Base-by-base conservation (phyloP, 2,888 invertebrate species). In the Sussaba pulchella region DNA sequence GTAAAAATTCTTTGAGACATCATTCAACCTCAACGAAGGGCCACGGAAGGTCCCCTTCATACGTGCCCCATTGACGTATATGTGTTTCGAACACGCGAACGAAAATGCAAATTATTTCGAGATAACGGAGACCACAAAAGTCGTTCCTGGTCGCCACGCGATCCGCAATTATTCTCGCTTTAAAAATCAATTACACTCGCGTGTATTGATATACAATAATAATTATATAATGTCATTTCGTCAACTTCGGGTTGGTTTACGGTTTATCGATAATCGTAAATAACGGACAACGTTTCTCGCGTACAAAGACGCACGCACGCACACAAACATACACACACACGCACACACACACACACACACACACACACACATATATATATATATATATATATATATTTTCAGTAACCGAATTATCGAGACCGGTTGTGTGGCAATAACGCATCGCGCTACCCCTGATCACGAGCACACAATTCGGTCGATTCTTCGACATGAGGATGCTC, bases 91-190 rank as follows among this genome's bases (percentile, higher is more conserved):
- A 47, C 21, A 50, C 50, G 50, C 50, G 21, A 50, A 50, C 5
- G 50, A 4, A 50, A n/a, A n/a, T 50, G 50, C 50, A 39, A 59
- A 59, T 36, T 59, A 12, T 9, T 3, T 14, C 5, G 26, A n/a
- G 21, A 14, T 17, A 31, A 26, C 8, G 6, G 43, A 4, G 24
- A 1, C 8, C 9, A n/a, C 10, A 14, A 26, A 19, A 63, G 43
- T 24, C 1, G 43, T 63, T 43, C 43, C 14, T 14, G n/a, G n/a
- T n/a, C 24, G 45, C 10, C 26, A 24, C 63, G 24, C n/a, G 66
- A 6, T 45, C 47, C 12, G 66, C 54, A 71, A 76, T 80, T 71
- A 80, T 80, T 66, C 24, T 70, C 64, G 71, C 52, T 80, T 66
- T n/a, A 36, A 64, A 70, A 64, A 75, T 75, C 75, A 76, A 80